Conservation (phyloP, 2,113 vertebrate genomes). For the Pluvialis apricaria region DNA sequence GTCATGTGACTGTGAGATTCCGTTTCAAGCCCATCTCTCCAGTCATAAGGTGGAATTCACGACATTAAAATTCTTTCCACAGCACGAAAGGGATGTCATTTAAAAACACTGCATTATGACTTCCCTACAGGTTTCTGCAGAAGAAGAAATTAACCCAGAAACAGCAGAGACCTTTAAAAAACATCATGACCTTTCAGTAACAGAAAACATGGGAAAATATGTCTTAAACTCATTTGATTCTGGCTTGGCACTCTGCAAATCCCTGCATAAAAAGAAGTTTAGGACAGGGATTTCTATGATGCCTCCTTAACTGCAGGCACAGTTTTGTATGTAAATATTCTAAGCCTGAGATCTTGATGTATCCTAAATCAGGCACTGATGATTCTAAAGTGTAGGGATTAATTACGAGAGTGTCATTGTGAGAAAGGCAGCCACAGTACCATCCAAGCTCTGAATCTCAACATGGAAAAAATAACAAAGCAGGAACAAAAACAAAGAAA, state of each 20-base stretch:
- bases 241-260: slow-evolving; percentile 29
- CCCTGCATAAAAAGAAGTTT: not conserved
- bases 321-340: not conserved
- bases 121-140: slow-evolving; percentile 43
- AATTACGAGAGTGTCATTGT: slow-evolving; percentile 3
- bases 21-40: slow-evolving; percentile 32
- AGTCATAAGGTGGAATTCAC: slow-evolving; percentile 38
- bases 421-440: slow-evolving; percentile 12
- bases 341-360: not conserved
- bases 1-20: slow-evolving; percentile 27
- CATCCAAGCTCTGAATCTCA: not conserved
- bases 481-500: slow-evolving; percentile 48
- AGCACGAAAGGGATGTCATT: slow-evolving; percentile 38
- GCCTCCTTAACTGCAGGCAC: not conserved
- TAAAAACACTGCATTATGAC: slow-evolving; percentile 27
- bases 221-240: slow-evolving; percentile 38
- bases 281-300: not conserved
- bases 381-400: not conserved
- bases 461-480: slow-evolving; percentile 47
- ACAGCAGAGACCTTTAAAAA: slow-evolving; percentile 48
- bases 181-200: slow-evolving; percentile 51
- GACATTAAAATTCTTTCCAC: slow-evolving; percentile 53
- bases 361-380: not conserved
- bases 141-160: slow-evolving; percentile 19
- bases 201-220: slow-evolving; percentile 59